Evolutionary conservation across 2,797 vertebrate genomes (phyloP).

Genomic region (Urocyon cinereoargenteus): DNA sequence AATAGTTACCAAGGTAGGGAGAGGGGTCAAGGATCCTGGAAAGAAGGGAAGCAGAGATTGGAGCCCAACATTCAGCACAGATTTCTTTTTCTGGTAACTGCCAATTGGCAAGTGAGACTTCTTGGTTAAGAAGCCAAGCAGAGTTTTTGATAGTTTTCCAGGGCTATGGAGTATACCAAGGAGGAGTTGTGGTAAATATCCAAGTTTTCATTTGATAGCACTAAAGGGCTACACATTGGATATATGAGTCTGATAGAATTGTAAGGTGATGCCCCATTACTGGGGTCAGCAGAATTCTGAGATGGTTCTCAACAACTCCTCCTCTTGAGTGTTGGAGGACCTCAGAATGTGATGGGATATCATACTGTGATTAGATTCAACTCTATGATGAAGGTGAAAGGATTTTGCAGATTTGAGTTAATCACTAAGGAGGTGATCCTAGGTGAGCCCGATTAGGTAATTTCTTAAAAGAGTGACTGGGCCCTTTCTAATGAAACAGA

Average conservation of each 20-base stretch:
- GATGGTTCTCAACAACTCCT: neutral
- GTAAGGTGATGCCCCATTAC: neutral
- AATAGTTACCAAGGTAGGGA: neutral
- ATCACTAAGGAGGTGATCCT: neutral
- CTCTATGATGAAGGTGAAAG: neutral
- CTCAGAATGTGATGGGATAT: neutral
- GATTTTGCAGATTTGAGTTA: conserved; percentile 1
- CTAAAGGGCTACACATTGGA: neutral
- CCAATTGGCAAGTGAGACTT: neutral
- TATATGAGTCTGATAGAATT: neutral
- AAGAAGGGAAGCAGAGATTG: neutral
- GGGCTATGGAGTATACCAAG: neutral
- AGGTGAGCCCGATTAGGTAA: neutral
- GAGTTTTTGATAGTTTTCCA: neutral
- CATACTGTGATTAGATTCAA: neutral
- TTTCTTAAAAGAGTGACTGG: neutral
- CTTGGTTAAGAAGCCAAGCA: neutral
- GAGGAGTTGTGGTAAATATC: neutral
- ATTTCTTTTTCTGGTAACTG: neutral
- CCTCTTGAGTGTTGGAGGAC: neutral
- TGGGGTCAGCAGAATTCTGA: neutral
- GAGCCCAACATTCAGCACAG: neutral
- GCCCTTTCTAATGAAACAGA: neutral
- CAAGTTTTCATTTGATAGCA: neutral
- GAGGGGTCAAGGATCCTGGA: neutral